Evolutionary conservation across 2,113 vertebrate species (phyloP).

Genomic region (Cichladusa arquata): DNA sequence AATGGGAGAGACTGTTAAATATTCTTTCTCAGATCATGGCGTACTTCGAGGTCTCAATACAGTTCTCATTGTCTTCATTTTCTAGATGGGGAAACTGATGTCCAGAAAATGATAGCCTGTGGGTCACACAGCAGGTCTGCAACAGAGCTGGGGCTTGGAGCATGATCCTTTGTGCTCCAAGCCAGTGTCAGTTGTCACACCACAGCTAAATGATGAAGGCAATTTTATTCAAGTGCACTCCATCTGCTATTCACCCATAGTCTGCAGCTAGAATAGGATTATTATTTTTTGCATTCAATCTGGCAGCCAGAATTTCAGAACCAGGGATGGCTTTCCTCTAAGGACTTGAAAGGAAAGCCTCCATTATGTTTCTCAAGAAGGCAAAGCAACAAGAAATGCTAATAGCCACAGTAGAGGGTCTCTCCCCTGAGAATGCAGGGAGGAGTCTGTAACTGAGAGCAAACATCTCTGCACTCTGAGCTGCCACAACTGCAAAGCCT

Average conservation of each 20-base stretch:
- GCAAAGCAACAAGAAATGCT: conserved; percentile 13
- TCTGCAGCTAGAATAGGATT: not conserved
- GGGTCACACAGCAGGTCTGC: not conserved
- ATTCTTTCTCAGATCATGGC: not conserved
- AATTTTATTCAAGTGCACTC: not conserved
- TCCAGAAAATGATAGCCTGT: not conserved
- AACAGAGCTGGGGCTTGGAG: not conserved
- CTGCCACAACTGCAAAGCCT: not conserved
- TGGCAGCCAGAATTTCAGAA: not conserved
- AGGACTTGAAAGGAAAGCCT: conserved; percentile 28
- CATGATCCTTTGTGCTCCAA: not conserved
- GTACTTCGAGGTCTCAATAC: not conserved
- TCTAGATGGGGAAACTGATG: not conserved
- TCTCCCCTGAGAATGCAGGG: not conserved
- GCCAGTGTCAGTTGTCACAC: not conserved
- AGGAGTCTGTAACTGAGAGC: not conserved
- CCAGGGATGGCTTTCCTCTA: not conserved
- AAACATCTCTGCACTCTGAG: not conserved
- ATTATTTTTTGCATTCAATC: conserved; percentile 15
- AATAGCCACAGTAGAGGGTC: not conserved
- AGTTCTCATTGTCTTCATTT: not conserved
- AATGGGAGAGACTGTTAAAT: not conserved
- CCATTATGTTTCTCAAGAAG: not conserved
- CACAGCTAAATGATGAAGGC: not conserved
- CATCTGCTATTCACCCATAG: not conserved